Evolutionary conservation across 2,888 invertebrate species (phyloP).

Genomic region (Cybosia mesomella): DNA sequence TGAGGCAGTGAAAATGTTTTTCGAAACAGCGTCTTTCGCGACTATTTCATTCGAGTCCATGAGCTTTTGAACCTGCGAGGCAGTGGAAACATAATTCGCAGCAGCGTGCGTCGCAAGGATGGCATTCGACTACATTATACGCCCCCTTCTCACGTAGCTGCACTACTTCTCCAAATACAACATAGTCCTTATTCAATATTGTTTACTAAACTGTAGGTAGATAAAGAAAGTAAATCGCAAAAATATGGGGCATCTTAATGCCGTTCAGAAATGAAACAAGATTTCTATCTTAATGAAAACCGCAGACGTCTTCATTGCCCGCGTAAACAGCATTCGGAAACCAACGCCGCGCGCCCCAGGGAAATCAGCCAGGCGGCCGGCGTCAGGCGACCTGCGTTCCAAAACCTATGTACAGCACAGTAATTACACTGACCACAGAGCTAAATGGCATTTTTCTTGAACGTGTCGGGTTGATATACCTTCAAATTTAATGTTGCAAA

Average conservation of each 20-base stretch:
- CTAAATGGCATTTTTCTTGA: slow-evolving; percentile 43
- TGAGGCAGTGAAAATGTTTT: too few relatives aligned
- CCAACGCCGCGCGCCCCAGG: slow-evolving; percentile 40
- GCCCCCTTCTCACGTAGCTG: too few relatives aligned
- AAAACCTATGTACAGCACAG: slow-evolving; percentile 42
- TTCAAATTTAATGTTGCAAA: too few relatives aligned
- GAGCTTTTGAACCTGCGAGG: too few relatives aligned
- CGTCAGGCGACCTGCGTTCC: slow-evolving; percentile 29
- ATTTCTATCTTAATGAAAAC: slow-evolving; percentile 49
- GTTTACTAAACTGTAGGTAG: not conserved
- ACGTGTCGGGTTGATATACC: slow-evolving; percentile 9
- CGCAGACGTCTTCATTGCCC: slow-evolving; percentile 48
- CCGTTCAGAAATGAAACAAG: slow-evolving; percentile 39
- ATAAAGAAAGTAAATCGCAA: slow-evolving; percentile 5
- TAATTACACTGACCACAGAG: slow-evolving; percentile 52
- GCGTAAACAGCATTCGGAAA: slow-evolving; percentile 45
- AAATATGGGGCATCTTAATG: slow-evolving; percentile 25
- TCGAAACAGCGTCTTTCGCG: too few relatives aligned
- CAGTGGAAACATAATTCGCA: too few relatives aligned
- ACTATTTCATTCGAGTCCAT: too few relatives aligned
- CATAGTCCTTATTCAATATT: too few relatives aligned
- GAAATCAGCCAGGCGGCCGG: slow-evolving; percentile 43
- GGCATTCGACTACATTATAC: too few relatives aligned
- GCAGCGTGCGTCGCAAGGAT: too few relatives aligned
- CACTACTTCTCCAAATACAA: too few relatives aligned